Evolutionary conservation across 2,797 vertebrate genomes (phyloP).

Genomic region (Momotus momota): DNA sequence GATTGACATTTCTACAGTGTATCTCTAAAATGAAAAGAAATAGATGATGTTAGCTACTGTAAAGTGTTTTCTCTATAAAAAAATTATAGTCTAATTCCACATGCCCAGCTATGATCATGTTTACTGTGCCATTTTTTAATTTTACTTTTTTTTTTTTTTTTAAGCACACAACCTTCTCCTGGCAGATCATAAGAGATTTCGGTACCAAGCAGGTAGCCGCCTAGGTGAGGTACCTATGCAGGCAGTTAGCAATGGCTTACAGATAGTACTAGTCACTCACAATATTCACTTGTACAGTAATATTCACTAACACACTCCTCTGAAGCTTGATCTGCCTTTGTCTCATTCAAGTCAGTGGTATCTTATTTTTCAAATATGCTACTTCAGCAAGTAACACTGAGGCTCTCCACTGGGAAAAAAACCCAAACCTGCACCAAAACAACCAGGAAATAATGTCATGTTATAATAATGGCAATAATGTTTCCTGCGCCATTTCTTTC

Average conservation of each 20-base stretch:
- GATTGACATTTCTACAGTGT: slow-evolving; percentile 90
- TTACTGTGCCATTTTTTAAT: background rate
- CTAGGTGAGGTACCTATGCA: background rate
- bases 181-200: background rate
- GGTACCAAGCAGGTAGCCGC: background rate
- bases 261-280: background rate
- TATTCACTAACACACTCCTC: background rate
- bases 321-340: background rate
- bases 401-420: background rate
- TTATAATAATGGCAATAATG: background rate
- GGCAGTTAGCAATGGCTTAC: background rate
- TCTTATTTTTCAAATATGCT: slow-evolving; percentile 12
- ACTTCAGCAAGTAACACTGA: background rate
- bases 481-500: background rate
- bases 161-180: background rate
- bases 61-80: background rate
- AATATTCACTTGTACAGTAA: background rate
- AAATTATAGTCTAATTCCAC: background rate
- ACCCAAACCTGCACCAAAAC: background rate
- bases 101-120: background rate
- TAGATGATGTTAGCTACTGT: slow-evolving; percentile 22
- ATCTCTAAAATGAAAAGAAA: slow-evolving; percentile 85
- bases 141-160: background rate
- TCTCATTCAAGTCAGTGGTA: background rate
- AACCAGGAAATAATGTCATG: background rate